These are phyloP conservation scores for Patella ulyssiponensis DNA, from an alignment of 2,888 invertebrate genomes.

Conservation along the genomic window DNA sequence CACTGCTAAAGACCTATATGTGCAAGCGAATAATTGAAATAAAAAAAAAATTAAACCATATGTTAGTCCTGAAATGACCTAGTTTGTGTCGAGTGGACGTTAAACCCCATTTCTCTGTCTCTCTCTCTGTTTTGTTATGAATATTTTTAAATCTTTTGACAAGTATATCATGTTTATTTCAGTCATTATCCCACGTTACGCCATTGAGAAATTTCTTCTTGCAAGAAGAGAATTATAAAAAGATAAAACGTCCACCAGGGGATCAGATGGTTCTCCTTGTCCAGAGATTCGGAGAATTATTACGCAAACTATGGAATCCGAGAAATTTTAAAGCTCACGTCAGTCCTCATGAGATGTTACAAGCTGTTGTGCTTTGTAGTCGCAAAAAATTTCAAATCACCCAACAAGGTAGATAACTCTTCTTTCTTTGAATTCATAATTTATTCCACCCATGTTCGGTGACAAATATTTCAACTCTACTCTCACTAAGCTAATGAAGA, in stretches of 20 bases:
- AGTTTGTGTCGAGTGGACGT: too few relatives aligned
- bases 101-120: too few relatives aligned
- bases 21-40: too few relatives aligned
- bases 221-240: conserved; percentile 89
- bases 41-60: too few relatives aligned
- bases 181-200: conserved; percentile 95
- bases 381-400: conserved; percentile 98
- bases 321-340: conserved; percentile 99
- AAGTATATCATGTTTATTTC: conserved; percentile 19
- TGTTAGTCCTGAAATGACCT: too few relatives aligned
- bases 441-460: not conserved
- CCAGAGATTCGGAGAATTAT: conserved; percentile 89
- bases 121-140: not conserved
- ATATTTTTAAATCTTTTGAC: too few relatives aligned
- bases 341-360: conserved; percentile 99
- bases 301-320: conserved; percentile 99
- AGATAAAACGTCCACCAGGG: conserved; percentile 91
- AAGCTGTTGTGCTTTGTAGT: conserved; percentile 97
- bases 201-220: conserved; percentile 96
- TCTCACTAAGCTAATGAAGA: too few relatives aligned
- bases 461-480: not conserved
- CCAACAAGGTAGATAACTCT: conserved; percentile 82
- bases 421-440: not conserved
- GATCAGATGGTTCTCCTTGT: conserved; percentile 93
- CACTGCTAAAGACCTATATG: too few relatives aligned